These are phyloP conservation scores for Pogonus chalceus DNA, from an alignment of 1,140 invertebrate species.

Conservation along the genomic window DNA sequence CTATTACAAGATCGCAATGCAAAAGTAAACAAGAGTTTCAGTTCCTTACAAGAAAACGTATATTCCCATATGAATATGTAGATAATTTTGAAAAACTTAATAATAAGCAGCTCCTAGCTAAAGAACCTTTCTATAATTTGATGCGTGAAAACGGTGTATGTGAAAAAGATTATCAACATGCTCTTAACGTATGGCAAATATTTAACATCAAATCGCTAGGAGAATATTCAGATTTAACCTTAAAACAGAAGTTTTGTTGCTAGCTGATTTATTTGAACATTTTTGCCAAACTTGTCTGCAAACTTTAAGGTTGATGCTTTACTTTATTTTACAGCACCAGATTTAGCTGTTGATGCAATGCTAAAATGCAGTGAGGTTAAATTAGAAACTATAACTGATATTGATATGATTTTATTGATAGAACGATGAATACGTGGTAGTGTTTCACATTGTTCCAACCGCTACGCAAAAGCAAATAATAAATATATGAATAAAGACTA, in stretches of 20 bases:
- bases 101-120: no score
- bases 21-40: no score
- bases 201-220: not conserved
- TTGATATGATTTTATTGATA: conserved; percentile 27
- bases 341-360: conserved; percentile 25
- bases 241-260: not conserved
- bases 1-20: no score
- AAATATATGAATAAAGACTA: conserved; percentile 23
- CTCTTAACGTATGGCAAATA: not conserved
- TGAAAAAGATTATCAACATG: not conserved
- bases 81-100: no score
- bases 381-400: conserved; percentile 30
- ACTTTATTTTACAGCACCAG: not conserved
- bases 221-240: not conserved
- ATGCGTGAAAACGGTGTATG: not conserved
- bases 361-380: conserved; percentile 25
- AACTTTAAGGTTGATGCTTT: not conserved
- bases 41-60: no score
- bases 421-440: conserved; percentile 16
- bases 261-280: not conserved
- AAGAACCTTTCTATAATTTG: no score
- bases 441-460: conserved; percentile 16
- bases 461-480: conserved; percentile 29
- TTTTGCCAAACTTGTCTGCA: no score
- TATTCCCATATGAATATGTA: no score